These are phyloP conservation scores for Thyatira batis DNA, from an alignment of 2,888 invertebrate genomes.

Conservation along the genomic window DNA sequence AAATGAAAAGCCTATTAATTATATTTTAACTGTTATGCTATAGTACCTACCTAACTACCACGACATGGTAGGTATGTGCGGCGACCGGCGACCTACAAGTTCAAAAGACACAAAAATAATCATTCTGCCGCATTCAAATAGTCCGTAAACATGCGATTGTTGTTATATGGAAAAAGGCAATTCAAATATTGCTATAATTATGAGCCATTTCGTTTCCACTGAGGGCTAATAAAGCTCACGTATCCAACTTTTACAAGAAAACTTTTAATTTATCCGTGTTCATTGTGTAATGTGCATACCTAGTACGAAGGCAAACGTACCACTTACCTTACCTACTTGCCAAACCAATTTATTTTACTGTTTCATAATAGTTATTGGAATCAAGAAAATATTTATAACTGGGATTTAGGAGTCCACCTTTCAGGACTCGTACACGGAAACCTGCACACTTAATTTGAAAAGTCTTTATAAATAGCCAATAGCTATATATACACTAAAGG, in stretches of 20 bases:
- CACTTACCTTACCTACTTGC: no score
- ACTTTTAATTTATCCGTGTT: constrained; percentile 41
- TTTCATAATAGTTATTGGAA: no score
- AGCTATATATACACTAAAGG: no score
- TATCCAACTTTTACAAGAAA: constrained; percentile 54
- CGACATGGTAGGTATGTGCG: constrained; percentile 3
- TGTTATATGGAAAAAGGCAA: constrained; percentile 65
- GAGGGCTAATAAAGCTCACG: constrained; percentile 63
- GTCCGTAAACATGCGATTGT: constrained; percentile 67
- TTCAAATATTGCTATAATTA: constrained; percentile 76
- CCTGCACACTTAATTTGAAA: no score
- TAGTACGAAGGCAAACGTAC: no score
- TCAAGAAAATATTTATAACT: no score
- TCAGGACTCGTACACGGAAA: neutral
- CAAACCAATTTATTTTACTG: neutral
- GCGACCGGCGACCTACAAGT: constrained; percentile 18
- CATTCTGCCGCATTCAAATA: constrained; percentile 64
- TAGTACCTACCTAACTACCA: constrained; percentile 1
- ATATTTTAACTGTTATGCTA: constrained; percentile 7
- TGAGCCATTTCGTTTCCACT: constrained; percentile 67
- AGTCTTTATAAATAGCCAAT: no score
- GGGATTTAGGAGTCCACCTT: no score
- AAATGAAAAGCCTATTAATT: constrained; percentile 3
- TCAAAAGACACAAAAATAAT: constrained; percentile 53
- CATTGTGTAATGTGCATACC: constrained; percentile 8